A percentile compares a stretch with the other conserved stretches of the same genome.
phyloP scores from a whole-genome alignment of 2,888 invertebrate genomes.

The Brachypalpus laphriformis region DNA sequence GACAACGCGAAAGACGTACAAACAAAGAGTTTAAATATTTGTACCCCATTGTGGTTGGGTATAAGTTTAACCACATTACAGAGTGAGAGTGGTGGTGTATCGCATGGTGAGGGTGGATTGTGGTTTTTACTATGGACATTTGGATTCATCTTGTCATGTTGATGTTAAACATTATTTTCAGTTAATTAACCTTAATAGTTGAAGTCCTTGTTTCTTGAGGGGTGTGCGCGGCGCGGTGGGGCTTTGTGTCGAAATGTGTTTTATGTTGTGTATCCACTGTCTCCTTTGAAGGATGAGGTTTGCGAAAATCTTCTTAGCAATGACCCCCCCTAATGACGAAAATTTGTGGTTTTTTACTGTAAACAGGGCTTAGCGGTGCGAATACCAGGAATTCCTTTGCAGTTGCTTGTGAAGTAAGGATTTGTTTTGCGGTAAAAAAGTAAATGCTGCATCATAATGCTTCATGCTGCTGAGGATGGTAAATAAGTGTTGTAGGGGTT shows the following conservation, averaged over 20 bases:
- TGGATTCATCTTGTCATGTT: conserved; percentile 73
- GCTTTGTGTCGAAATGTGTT: conserved; percentile 35
- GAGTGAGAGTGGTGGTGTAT: not conserved
- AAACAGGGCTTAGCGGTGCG: conserved; percentile 33
- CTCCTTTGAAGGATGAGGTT: conserved; percentile 26
- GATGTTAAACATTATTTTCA: conserved; percentile 74
- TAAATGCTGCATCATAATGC: not conserved
- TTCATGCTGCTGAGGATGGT: not conserved
- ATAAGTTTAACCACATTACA: conserved; percentile 68
- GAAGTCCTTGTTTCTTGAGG: conserved; percentile 53
- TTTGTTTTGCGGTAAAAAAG: conserved; percentile 5
- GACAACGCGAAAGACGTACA: conserved; percentile 22
- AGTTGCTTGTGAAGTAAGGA: conserved; percentile 5
- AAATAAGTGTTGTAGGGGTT: not conserved
- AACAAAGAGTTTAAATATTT: conserved; percentile 73
- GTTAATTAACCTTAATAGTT: conserved; percentile 73
- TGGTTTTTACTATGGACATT: conserved; percentile 67
- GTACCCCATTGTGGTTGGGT: conserved; percentile 62
- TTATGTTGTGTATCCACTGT: conserved; percentile 37
- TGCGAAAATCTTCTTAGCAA: conserved; percentile 39
- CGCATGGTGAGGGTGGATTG: conserved; percentile 31
- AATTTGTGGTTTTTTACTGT: conserved; percentile 49
- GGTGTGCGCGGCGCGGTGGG: conserved; percentile 7
- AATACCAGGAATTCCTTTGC: not conserved
- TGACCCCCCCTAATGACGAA: conserved; percentile 44